A percentile compares a stretch with the other conserved stretches of the same genome.
phyloP scores from a whole-genome alignment of 2,797 vertebrate species.

The Crax fasciolata region DNA sequence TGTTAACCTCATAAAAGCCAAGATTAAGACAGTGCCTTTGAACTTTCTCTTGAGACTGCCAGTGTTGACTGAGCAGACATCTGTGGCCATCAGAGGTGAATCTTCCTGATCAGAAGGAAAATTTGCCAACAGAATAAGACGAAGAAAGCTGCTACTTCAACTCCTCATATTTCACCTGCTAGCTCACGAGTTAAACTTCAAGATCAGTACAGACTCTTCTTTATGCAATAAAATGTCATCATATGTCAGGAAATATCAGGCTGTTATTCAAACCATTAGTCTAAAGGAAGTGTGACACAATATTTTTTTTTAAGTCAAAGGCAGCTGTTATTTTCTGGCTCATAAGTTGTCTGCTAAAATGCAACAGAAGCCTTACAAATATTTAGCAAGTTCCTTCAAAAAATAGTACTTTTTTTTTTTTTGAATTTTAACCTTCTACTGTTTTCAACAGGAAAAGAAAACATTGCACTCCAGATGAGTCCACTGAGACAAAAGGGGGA shows the following conservation, averaged over 20 bases:
- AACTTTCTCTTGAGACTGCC: neutral
- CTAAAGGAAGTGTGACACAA: conserved; percentile 66
- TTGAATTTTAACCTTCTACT: conserved; percentile 38
- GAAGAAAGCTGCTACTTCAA: neutral
- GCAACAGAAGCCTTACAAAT: conserved; percentile 66
- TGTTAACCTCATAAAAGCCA: conserved; percentile 23
- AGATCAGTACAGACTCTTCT: neutral
- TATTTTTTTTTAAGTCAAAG: conserved; percentile 50
- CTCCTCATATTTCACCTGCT: neutral
- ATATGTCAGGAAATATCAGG: conserved; percentile 55
- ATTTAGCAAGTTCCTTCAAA: conserved; percentile 64
- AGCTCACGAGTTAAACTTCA: neutral
- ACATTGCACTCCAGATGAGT: conserved; percentile 55
- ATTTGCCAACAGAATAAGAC: neutral
- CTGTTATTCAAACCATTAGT: conserved; percentile 62
- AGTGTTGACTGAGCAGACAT: neutral
- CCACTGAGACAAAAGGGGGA: neutral
- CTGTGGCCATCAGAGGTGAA: neutral
- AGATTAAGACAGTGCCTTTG: neutral
- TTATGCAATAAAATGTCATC: conserved; percentile 43
- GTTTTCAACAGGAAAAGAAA: conserved; percentile 62
- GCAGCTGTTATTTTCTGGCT: conserved; percentile 80
- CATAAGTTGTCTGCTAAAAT: conserved; percentile 44
- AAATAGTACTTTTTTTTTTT: neutral
- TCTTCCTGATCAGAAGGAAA: neutral